Evolutionary conservation across 2,888 invertebrate genomes (phyloP).

Genomic region (Euphydryas editha): DNA sequence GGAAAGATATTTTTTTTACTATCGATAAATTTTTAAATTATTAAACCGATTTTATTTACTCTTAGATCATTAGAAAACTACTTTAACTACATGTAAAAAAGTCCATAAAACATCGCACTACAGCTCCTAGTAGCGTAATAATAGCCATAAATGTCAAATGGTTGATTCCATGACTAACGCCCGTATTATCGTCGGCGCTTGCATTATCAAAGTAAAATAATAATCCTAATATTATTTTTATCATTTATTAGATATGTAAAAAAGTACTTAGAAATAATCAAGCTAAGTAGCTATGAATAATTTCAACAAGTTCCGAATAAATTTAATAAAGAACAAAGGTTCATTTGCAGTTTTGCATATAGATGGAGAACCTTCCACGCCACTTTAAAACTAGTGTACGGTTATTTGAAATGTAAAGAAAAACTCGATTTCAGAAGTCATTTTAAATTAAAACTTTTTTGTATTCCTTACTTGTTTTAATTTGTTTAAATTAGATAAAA

Average conservation of each 20-base stretch:
- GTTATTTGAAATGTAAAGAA: conserved; percentile 13
- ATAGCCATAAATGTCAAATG: too few relatives aligned
- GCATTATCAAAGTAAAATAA: background rate
- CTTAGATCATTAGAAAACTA: too few relatives aligned
- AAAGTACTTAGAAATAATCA: conserved; percentile 21
- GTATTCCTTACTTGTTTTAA: conserved; percentile 2
- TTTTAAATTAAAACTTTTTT: conserved; percentile 9
- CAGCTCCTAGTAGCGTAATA: too few relatives aligned
- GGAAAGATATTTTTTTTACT: too few relatives aligned
- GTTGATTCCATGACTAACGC: too few relatives aligned
- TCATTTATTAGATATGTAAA: conserved; percentile 8
- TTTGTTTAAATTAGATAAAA: background rate
- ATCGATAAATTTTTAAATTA: too few relatives aligned
- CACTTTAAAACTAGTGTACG: conserved; percentile 31
- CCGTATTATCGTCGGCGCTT: too few relatives aligned
- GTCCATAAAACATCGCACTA: too few relatives aligned
- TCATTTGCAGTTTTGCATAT: conserved; percentile 47
- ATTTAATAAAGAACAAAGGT: conserved; percentile 45
- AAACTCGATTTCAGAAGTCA: conserved; percentile 6
- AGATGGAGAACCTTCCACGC: conserved; percentile 35
- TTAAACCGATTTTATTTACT: too few relatives aligned
- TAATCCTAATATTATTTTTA: background rate
- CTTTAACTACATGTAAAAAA: too few relatives aligned
- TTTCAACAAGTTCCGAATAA: conserved; percentile 46
- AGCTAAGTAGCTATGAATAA: conserved; percentile 46